Evolutionary conservation across 2,888 invertebrate genomes (phyloP).

Genomic region (Patella caerulea): DNA sequence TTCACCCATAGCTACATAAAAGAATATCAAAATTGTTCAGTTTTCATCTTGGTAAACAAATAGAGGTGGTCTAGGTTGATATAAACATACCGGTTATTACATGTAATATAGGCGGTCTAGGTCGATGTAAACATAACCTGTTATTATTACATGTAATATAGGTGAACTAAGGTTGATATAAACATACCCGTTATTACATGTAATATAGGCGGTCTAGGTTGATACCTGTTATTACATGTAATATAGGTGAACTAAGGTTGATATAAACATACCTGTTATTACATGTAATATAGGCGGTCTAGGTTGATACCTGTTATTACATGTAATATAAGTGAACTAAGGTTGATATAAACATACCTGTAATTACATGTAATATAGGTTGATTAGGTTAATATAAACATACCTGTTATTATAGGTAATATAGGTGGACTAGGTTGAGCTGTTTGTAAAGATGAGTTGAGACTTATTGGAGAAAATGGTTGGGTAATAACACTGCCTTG

Average conservation of each 20-base stretch:
- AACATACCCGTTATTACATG: not conserved
- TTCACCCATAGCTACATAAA: not conserved
- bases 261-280: too few relatives aligned
- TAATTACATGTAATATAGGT: not conserved
- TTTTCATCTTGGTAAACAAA: too few relatives aligned
- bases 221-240: not conserved
- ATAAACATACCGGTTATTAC: not conserved
- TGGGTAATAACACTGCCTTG: not conserved
- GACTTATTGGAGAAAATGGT: slow-evolving; percentile 11
- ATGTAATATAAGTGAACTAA: not conserved
- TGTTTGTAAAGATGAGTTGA: slow-evolving; percentile 11
- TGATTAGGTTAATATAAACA: not conserved
- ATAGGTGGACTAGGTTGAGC: slow-evolving; percentile 9
- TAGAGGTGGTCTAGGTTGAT: slow-evolving; percentile 2
- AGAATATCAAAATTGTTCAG: too few relatives aligned
- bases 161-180: not conserved
- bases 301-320: not conserved
- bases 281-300: not conserved
- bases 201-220: not conserved
- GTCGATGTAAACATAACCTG: too few relatives aligned
- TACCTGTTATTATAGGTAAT: not conserved
- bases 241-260: not conserved
- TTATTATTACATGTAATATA: too few relatives aligned
- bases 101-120: not conserved
- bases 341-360: too few relatives aligned